Conservation (phyloP, 2,113 vertebrate species). For the Dromaius novaehollandiae region DNA sequence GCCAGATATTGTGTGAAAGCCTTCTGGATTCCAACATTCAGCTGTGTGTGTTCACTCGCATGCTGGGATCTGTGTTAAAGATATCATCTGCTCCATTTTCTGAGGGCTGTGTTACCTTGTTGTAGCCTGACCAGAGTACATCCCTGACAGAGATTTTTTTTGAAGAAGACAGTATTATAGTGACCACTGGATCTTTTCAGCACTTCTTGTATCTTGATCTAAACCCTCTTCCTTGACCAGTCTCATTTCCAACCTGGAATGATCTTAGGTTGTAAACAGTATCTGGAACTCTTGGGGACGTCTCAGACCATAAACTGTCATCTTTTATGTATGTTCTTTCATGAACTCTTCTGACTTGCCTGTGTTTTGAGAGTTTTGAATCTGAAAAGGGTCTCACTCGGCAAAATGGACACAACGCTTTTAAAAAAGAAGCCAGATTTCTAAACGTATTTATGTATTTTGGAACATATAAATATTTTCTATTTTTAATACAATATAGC, state of each 20-base stretch:
- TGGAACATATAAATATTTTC: background rate
- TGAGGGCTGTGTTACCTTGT: background rate
- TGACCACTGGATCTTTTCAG: background rate
- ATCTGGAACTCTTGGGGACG: background rate
- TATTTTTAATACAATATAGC: background rate
- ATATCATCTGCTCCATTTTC: background rate
- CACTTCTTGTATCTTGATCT: background rate
- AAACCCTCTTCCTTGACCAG: background rate
- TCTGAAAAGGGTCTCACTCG: background rate
- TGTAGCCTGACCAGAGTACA: background rate
- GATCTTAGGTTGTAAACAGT: background rate
- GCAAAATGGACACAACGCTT: background rate
- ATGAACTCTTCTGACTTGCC: background rate
- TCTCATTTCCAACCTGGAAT: background rate
- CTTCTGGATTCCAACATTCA: background rate
- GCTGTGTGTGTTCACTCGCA: background rate
- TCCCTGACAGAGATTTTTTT: background rate
- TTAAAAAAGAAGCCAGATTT: background rate
- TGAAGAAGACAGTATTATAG: background rate
- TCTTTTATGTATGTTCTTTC: background rate
- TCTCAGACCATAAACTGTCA: background rate
- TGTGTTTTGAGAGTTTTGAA: background rate
- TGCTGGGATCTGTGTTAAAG: background rate
- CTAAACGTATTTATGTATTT: background rate
- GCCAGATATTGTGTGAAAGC: rapidly evolving